These are phyloP conservation scores for Tromatobia lineatoria DNA, from an alignment of 2,888 invertebrate genomes.

Conservation along the genomic window DNA sequence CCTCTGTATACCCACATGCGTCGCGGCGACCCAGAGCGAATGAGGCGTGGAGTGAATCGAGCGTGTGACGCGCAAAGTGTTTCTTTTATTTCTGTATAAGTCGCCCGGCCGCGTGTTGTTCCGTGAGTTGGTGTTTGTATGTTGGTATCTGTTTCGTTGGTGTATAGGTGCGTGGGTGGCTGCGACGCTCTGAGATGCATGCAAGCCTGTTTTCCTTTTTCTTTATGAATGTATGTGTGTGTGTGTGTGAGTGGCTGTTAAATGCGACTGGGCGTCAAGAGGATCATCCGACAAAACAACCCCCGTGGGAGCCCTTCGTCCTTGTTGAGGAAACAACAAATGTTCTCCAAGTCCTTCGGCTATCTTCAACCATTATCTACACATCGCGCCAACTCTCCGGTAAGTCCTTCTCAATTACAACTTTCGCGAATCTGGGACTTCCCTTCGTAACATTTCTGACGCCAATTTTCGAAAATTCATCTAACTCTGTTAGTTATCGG, in stretches of 20 bases:
- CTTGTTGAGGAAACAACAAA: conserved; percentile 36
- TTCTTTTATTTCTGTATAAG: conserved; percentile 38
- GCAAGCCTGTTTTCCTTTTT: not conserved
- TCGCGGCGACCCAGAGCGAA: conserved; percentile 26
- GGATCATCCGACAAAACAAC: conserved; percentile 31
- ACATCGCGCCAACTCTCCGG: conserved; percentile 2
- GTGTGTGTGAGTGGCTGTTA: conserved; percentile 11
- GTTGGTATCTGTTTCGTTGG: not conserved
- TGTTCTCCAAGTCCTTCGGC: conserved; percentile 2
- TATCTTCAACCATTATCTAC: not conserved
- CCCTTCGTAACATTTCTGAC: not conserved
- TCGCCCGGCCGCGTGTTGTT: not conserved
- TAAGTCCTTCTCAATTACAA: conserved; percentile 14
- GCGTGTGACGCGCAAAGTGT: conserved; percentile 48
- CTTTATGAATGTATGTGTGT: conserved; percentile 8
- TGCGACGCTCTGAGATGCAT: not conserved
- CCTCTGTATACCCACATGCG: conserved; percentile 17
- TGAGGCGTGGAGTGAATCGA: conserved; percentile 51
- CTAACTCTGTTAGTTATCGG: not conserved
- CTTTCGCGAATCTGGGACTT: not conserved
- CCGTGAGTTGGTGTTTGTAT: not conserved
- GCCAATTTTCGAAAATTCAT: not conserved
- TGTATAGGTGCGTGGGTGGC: conserved; percentile 5
- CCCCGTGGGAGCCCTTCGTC: conserved; percentile 55
- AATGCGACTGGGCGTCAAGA: conserved; percentile 50